phyloP scores from a whole-genome alignment of 2,797 vertebrate genomes.

The Heteromormyrus szaboi region DNA sequence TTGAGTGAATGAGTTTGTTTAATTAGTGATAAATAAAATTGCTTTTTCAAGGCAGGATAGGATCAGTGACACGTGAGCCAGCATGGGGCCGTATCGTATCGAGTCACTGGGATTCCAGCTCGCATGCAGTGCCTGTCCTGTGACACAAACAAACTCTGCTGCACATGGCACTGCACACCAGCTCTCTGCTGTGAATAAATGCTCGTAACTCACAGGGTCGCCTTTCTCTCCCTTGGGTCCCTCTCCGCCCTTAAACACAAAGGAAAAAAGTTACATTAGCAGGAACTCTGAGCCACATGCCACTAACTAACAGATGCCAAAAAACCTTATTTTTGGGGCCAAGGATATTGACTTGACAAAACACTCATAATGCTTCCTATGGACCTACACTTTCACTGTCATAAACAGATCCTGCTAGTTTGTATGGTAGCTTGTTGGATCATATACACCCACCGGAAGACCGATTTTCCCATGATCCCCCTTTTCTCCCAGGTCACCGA shows the following conservation, averaged over 20 bases:
- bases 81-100: neutral
- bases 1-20: neutral
- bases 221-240: constrained; percentile 74
- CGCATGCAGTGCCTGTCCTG: neutral
- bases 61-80: neutral
- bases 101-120: neutral
- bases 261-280: constrained; percentile 11
- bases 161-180: neutral
- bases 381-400: neutral
- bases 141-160: neutral
- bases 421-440: neutral
- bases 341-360: neutral
- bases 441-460: constrained; percentile 44
- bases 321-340: neutral
- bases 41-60: neutral
- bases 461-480: constrained; percentile 61
- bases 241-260: constrained; percentile 56
- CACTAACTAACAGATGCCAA: neutral
- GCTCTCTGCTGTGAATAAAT: neutral
- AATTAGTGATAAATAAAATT: neutral
- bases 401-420: neutral
- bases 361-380: neutral
- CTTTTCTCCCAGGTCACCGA: constrained; percentile 69
- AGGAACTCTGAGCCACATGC: neutral
- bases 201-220: constrained; percentile 58